Conservation (phyloP, 1,140 invertebrate species). For the Orius insidiosus region DNA sequence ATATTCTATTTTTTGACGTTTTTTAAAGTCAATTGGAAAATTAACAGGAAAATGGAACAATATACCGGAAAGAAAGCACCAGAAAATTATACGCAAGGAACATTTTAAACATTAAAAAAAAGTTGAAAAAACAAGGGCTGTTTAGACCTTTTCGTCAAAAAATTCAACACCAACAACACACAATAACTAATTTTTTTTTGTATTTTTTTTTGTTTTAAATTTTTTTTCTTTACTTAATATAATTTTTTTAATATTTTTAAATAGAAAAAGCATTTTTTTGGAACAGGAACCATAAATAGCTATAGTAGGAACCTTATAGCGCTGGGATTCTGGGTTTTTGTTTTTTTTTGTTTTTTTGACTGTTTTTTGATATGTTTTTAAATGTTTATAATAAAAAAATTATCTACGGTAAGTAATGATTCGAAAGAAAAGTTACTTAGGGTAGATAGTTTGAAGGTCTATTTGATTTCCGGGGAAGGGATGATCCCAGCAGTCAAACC, state of each 20-base stretch:
- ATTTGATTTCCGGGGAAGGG: conserved; percentile 5
- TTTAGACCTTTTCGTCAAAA: conserved; percentile 3
- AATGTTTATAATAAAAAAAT: too few relatives aligned
- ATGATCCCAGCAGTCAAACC: conserved; percentile 8
- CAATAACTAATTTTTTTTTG: conserved; percentile 14
- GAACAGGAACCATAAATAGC: conserved; percentile 29
- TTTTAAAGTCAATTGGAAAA: neutral
- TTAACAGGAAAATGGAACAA: conserved; percentile 6
- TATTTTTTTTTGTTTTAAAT: too few relatives aligned
- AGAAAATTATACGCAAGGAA: conserved; percentile 5
- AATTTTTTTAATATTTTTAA: conserved; percentile 13
- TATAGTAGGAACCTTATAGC: conserved; percentile 29
- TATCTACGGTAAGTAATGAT: neutral
- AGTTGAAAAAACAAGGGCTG: conserved; percentile 3
- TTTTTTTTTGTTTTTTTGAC: conserved; percentile 10
- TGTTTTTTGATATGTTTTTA: conserved; percentile 7
- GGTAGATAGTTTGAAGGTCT: neutral
- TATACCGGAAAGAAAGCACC: conserved; percentile 4
- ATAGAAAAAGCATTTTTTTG: conserved; percentile 21
- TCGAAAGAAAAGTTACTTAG: neutral
- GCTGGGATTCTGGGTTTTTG: conserved; percentile 23
- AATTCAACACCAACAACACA: conserved; percentile 11
- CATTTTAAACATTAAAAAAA: neutral
- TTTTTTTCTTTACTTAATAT: too few relatives aligned
- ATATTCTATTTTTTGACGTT: conserved; percentile 1